Conservation (phyloP, 2,797 vertebrate genomes). For the Catharus ustulatus region DNA sequence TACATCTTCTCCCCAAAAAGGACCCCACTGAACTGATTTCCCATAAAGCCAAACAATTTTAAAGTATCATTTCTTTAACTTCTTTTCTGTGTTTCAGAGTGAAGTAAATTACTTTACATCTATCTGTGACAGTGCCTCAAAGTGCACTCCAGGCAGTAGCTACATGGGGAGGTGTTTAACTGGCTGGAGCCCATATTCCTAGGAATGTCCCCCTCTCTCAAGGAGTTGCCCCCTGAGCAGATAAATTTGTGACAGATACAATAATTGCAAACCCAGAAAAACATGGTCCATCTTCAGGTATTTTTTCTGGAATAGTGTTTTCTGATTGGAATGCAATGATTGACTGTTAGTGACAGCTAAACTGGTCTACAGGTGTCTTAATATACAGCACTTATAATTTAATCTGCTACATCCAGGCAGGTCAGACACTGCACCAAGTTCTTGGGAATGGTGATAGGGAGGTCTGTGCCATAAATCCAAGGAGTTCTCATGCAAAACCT, state of each 20-base stretch:
- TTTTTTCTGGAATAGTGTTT: not conserved
- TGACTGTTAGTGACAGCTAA: not conserved
- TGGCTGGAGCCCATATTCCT: not conserved
- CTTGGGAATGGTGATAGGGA: not conserved
- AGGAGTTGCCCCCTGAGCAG: not conserved
- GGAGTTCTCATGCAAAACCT: not conserved
- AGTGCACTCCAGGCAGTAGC: not conserved
- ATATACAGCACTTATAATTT: not conserved
- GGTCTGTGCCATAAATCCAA: not conserved
- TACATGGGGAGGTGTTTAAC: not conserved
- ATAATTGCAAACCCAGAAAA: not conserved
- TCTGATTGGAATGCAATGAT: not conserved
- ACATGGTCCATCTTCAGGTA: not conserved
- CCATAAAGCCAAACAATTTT: not conserved
- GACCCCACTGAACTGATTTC: not conserved
- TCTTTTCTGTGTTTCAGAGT: not conserved
- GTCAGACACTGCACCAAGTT: accelerated
- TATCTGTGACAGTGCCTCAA: not conserved
- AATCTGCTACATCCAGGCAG: not conserved
- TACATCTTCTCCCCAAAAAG: not conserved
- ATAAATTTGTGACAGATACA: not conserved
- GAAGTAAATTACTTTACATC: not conserved
- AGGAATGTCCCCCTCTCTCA: not conserved
- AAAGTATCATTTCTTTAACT: not conserved
- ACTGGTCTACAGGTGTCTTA: not conserved